Base-by-base conservation (phyloP, 1,140 invertebrate species). In the Dermatophagoides farinae region DNA sequence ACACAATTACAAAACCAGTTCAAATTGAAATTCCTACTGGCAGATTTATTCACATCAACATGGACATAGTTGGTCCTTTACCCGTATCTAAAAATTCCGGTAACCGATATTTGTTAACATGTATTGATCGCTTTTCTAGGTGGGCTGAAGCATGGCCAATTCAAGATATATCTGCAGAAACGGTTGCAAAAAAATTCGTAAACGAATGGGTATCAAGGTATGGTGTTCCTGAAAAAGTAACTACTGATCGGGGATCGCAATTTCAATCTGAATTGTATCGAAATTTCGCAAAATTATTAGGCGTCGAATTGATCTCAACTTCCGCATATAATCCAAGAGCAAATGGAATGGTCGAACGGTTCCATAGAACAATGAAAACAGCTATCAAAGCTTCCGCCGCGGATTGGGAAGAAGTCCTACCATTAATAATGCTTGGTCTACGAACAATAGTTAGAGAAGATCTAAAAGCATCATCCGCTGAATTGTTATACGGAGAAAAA, bases 201-300 rank as follows among this genome's bases (percentile, higher is more conserved):
- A 9, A 58, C 1, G 49, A 46, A 5, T 73, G 70, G 70, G 67
- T 74, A 4, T 31, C 46, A 0, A 62, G 70, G 9, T 76, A 69
- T 63, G 73, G 74, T 6, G 39, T 59, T 38, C 68, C 65, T 1
- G 38, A 18, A 39, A 12, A 8, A 22, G 68, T 76, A 14, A 74
- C 70, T 0, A 73, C 70, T 0, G 73, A 77, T 61, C 68, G 68
- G 52, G 72, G 72, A 2, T 22, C 61, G 0, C 71, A 72, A 61
- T 76, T 75, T 50, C 65, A 53, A 23, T 71, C 55, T 66, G 65
- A 31, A 11, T 20, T 57, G 2, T 64, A 66, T 43, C 10, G 25
- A 31, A 11, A 64, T 25, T 52, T 61, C 2, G 38, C 18, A 1
- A 59, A 46, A 38, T 14, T 60, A 12, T 22, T 66, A 18, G 60